Evolutionary conservation across 1,140 invertebrate species (phyloP), one percentile per base, ranked within the genome.

Genomic region (Oncopeltus fasciatus): DNA sequence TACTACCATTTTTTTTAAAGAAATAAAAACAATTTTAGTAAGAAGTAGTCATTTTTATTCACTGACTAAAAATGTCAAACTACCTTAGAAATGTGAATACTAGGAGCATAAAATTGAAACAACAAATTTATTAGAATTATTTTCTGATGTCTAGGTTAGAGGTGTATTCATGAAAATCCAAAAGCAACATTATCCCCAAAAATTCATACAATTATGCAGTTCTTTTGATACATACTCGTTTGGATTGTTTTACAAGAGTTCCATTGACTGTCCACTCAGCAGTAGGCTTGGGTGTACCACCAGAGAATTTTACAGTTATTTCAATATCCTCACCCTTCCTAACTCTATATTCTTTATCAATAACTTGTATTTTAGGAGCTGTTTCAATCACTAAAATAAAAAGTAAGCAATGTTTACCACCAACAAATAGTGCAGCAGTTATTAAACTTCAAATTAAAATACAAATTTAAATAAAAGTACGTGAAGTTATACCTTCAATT

Each of bases 261-360:
- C 79, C 81, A 68, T 85, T 83, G n/a, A 80, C 78, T 4, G 78
- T 78, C 88, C 88, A 92, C 75, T 85, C 81, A 61, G 83, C 84
- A 62, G 77, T 81, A 2, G 89, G 87, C 65, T 77, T 78, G 28
- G 87, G 86, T 3, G 78, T 76, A 8, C 82, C 84, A n/a, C n/a
- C n/a, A 16, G 79, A 79, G 72, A 81, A 92, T 68, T 82, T 82
- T n/a, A 91, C 80, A 47, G 75, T 77, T 44, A 92, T 75, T 1
- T 79, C 81, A 1, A 86, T 78, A 68, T 89, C 84, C 51, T 83
- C 79, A 11, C 81, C 83, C 66, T 81, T 78, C 69, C 81, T 83
- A 2, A 87, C 80, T 71, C 79, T 82, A 64, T 86, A 83, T 64
- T 81, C 77, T 70, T 80, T 83, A 29, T 72, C 65, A 28, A 81